Evolutionary conservation across 1,140 invertebrate genomes (phyloP), one percentile per base, ranked within the genome.

Genomic region (Sitophilus oryzae): DNA sequence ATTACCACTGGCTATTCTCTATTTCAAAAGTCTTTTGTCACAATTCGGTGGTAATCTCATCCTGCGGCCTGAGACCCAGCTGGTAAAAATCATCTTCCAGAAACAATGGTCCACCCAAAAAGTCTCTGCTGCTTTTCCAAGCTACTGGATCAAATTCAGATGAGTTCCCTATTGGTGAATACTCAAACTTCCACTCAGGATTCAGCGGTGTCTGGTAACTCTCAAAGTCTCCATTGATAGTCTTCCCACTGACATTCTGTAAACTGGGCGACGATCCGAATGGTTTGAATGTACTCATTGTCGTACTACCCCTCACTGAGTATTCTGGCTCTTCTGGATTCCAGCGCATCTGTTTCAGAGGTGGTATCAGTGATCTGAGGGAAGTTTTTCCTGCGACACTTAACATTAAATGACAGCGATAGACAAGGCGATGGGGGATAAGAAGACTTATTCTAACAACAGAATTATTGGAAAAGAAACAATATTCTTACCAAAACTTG

Each of bases 11-110:
- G n/a, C n/a, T n/a, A n/a, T n/a, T n/a, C n/a, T n/a, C n/a, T n/a
- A n/a, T n/a, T n/a, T n/a, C n/a, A 57, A 49, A 9, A 52, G 11
- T 52, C 2, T 45, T 37, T 52, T 50, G 49, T 79, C 74, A 86
- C 65, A 87, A 77, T 75, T 86, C 84, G 49, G 85, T 87, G 44
- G 84, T 86, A 57, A 88, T 84, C 75, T 86, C 84, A 68, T 88
- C 85, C 68, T 88, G 85, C 2, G 85, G 85, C 58, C 84, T 75
- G 65, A 84, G 84, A 15, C 84, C 84, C 63, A 86, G 76, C 64
- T 83, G 82, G 61, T 82, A 82, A 58, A 85, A 82, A 66, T 86
- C 84, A 59, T 86, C 83, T 61, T 85, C 82, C 34, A 83, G 70
- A 73, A 82, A 84, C 34, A 82, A 82, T 60, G 72, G 75, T 70